Evolutionary conservation across 2,113 vertebrate species (phyloP), one percentile per base, ranked within the genome.

Genomic region (Cottus gobio): DNA sequence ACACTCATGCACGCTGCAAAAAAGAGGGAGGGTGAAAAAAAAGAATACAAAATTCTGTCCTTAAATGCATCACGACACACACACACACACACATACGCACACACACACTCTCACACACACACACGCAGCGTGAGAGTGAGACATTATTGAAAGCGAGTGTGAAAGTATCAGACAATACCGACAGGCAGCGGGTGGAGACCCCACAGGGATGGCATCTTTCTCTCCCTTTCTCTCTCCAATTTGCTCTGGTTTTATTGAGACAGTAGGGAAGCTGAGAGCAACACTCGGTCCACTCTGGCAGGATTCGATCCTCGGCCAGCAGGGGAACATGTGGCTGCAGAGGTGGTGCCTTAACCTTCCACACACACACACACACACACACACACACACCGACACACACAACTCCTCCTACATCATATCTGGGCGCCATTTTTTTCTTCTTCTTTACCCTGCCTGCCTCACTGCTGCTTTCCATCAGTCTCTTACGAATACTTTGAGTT

Each of bases 21-120:
- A 18, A 11, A 48, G 28, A 58, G 73, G 4, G 52, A 26, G 54
- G 11, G 54, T 42, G 20, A 30, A 64, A 48, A 5, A 28, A 15
- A 58, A 52, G 54, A 68, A 73, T 68, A 73, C 66, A 50, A 70
- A 73, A 89, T 26, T 75, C 52, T 37, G 76, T 85, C 65, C 66
- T 79, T 81, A 85, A 93, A 95, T 94, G 95, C 93, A 94, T 52
- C 76, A 92, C 92, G 93, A 78, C 80, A 64, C 71, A 75, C 93
- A 79, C 77, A 63, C 75, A 92, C 92, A 62, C 80, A 83, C 71
- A 83, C 50, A 87, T 73, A 75, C 93, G 76, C 80, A 64, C 70
- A 75, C 92, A 79, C 79, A 61, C 67, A 73, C 93, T 78, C 79
- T 56, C 74, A 92, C 92, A 56, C 79, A 80, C 71, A 83, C 50